Percentiles rank a stretch among this genome's conserved stretches.
Conservation (phyloP, 1,140 invertebrate species). For the Nixonia krombeini region DNA sequence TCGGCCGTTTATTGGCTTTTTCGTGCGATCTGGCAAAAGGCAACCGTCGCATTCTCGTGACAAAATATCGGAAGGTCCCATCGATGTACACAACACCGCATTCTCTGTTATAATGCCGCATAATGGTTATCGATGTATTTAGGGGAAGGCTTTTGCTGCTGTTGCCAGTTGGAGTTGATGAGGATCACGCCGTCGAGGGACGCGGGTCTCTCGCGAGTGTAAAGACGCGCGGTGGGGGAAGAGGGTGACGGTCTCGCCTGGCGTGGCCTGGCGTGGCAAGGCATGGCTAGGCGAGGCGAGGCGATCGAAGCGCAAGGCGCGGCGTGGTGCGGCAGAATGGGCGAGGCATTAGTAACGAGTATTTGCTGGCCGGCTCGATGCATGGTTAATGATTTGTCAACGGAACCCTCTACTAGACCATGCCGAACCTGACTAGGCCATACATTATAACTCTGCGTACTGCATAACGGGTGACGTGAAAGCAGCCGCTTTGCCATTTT, state of each 20-base stretch:
- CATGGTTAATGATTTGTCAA: conserved; percentile 74
- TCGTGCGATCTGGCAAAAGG: background rate
- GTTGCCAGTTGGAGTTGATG: conserved; percentile 18
- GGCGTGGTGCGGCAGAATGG: conserved; percentile 43
- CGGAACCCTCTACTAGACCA: conserved; percentile 56
- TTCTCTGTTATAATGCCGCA: conserved; percentile 49
- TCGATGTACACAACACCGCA: conserved; percentile 17
- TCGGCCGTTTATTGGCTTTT: too few relatives aligned
- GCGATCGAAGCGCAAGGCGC: conserved; percentile 26
- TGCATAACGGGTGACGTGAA: conserved; percentile 54
- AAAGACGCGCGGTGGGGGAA: conserved; percentile 6
- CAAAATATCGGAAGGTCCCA: conserved; percentile 8
- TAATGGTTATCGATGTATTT: conserved; percentile 56
- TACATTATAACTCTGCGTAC: conserved; percentile 66
- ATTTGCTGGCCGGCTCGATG: conserved; percentile 72
- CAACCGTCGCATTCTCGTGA: background rate
- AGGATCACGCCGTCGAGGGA: conserved; percentile 13
- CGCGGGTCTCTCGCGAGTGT: background rate
- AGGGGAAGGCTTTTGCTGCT: too few relatives aligned
- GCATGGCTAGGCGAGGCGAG: background rate
- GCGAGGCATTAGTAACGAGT: conserved; percentile 70
- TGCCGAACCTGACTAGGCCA: conserved; percentile 64
- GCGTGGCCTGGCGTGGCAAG: conserved; percentile 22
- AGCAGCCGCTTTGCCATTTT: conserved; percentile 6
- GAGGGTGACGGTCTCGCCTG: conserved; percentile 12